A percentile compares a stretch with the other conserved stretches of the same genome.
Evolutionary conservation across 1,140 invertebrate genomes (phyloP).

Genomic region (Zaprionus ghesquierei): DNA sequence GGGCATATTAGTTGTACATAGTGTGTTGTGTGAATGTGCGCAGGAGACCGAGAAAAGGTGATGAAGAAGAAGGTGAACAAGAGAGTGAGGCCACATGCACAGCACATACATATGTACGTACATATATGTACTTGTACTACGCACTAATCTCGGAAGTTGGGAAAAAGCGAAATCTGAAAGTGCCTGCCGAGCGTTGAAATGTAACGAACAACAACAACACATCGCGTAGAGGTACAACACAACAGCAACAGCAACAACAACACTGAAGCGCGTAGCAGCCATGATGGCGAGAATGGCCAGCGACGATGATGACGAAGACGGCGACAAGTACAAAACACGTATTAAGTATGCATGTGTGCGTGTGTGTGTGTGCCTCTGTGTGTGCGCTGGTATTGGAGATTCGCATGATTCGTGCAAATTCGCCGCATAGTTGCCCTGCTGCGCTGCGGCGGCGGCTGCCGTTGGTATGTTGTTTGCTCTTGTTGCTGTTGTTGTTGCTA

Average conservation of each 20-base stretch:
- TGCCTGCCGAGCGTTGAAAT: conserved; percentile 26
- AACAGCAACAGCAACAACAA: conserved; percentile 31
- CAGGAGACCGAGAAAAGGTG: not conserved
- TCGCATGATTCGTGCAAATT: conserved; percentile 81
- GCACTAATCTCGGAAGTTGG: conserved; percentile 7
- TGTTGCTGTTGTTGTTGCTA: conserved; percentile 54
- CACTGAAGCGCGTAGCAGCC: conserved; percentile 36
- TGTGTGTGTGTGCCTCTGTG: conserved; percentile 16
- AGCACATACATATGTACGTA: not conserved
- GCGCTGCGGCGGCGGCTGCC: conserved; percentile 8
- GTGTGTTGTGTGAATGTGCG: not conserved
- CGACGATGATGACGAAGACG: conserved; percentile 54
- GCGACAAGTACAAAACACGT: conserved; percentile 78
- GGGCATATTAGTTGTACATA: conserved; percentile 14
- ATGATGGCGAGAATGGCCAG: conserved; percentile 50
- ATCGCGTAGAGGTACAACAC: conserved; percentile 38
- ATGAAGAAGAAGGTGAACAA: not conserved
- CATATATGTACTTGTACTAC: not conserved
- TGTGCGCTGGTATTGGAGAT: conserved; percentile 61
- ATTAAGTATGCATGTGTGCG: conserved; percentile 64
- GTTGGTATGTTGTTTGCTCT: conserved; percentile 43
- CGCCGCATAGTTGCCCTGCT: conserved; percentile 73
- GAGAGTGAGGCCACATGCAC: not conserved
- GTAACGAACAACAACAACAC: conserved; percentile 40
- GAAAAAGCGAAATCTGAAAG: conserved; percentile 50